Evolutionary conservation across 2,797 vertebrate genomes (phyloP).

Genomic region (Pygocentrus nattereri): DNA sequence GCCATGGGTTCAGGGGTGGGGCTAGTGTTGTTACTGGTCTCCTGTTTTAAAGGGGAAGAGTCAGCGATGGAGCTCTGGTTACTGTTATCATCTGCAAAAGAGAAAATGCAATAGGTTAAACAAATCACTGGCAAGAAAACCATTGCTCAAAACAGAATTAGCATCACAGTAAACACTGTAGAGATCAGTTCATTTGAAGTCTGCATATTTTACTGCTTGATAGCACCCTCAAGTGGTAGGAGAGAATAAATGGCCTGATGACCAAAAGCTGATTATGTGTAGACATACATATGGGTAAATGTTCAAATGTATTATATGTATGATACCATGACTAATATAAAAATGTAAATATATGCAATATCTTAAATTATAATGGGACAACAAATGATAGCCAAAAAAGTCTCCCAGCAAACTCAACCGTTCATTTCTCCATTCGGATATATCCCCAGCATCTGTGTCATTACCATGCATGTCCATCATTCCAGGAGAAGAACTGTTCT

Average conservation of each 20-base stretch:
- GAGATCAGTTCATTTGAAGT: not conserved
- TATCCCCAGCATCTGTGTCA: no score
- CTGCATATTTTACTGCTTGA: conserved; percentile 14
- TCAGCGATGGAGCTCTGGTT: conserved; percentile 99
- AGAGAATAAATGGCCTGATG: not conserved
- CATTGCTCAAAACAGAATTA: not conserved
- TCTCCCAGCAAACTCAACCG: no score
- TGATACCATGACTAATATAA: no score
- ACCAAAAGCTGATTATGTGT: not conserved
- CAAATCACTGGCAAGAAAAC: not conserved
- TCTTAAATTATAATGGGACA: no score
- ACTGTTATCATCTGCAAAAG: conserved; percentile 93
- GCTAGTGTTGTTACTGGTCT: conserved; percentile 96
- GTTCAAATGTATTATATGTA: no score
- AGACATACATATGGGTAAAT: no score
- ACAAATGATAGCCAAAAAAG: no score
- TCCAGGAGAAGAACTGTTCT: conserved; percentile 97
- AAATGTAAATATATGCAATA: no score
- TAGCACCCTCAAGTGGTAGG: conserved; percentile 15
- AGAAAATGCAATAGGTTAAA: not conserved
- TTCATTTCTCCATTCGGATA: no score
- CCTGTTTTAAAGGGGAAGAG: conserved; percentile 96
- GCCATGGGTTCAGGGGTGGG: conserved; percentile 88
- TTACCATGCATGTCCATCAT: conserved; percentile 99
- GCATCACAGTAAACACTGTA: not conserved